A percentile compares a stretch with the other conserved stretches of the same genome.
Evolutionary conservation across 2,113 vertebrate species (phyloP).

Genomic region (Clarias magur): DNA sequence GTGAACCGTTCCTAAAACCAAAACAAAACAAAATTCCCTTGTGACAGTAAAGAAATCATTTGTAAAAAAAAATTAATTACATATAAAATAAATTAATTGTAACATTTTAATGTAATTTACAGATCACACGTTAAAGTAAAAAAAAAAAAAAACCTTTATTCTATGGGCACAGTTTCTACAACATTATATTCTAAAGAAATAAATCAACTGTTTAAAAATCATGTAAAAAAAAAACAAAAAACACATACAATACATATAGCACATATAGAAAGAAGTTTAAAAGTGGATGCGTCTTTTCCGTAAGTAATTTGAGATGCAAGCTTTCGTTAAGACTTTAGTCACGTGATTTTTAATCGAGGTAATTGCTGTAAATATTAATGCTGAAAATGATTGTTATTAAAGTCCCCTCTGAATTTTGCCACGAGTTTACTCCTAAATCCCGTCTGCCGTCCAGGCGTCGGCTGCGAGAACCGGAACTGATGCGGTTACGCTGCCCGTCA

Average conservation of each 20-base stretch:
- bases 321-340: neutral
- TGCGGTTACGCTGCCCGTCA: slow-evolving; percentile 39
- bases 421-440: neutral
- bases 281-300: neutral
- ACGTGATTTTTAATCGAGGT: neutral
- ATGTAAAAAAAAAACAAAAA: neutral
- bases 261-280: neutral
- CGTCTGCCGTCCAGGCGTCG: neutral
- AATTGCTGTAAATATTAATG: neutral
- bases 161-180: neutral
- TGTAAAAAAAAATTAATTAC: neutral
- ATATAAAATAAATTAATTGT: no score
- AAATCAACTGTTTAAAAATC: neutral
- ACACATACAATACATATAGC: neutral
- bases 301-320: neutral
- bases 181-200: neutral
- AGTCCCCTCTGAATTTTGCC: no score
- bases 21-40: no score
- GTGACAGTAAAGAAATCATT: no score
- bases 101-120: neutral
- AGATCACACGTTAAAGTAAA: neutral
- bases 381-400: no score
- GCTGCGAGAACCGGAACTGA: slow-evolving; percentile 30
- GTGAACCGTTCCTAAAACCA: no score
- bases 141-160: neutral